Evolutionary conservation across 2,113 vertebrate genomes (phyloP).

Genomic region (Dicaeum eximium): DNA sequence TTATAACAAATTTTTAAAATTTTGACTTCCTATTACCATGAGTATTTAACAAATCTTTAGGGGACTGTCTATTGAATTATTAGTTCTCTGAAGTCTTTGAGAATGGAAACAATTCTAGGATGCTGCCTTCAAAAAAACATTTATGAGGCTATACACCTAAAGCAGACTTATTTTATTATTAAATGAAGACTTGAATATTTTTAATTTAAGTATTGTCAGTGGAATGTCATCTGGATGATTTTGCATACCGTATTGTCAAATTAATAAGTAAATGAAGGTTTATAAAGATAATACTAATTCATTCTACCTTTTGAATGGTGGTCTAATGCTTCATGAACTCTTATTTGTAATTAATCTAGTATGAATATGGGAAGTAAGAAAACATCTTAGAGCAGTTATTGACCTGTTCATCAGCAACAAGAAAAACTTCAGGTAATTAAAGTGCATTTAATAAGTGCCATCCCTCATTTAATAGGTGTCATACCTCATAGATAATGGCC

Average conservation of each 20-base stretch:
- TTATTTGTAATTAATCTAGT: not conserved
- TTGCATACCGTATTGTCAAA: not conserved
- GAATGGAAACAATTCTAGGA: not conserved
- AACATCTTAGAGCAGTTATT: not conserved
- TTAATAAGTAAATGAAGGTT: not conserved
- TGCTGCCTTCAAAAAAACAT: not conserved
- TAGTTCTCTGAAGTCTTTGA: not conserved
- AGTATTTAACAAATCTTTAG: not conserved
- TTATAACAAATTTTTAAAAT: not conserved
- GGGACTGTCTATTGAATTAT: not conserved
- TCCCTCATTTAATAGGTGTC: not conserved
- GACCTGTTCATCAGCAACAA: not conserved
- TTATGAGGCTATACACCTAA: not conserved
- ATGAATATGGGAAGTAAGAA: not conserved
- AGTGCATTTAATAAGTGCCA: not conserved
- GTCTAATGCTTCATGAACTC: not conserved
- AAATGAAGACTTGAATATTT: not conserved
- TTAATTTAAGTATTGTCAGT: not conserved
- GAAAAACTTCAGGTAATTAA: not conserved
- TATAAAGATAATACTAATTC: not conserved
- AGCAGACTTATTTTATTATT: not conserved
- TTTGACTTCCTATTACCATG: not conserved
- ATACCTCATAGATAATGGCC: not conserved
- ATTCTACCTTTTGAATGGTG: not conserved
- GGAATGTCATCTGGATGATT: not conserved